Evolutionary conservation across 35 echinoderm and acorn worm species (phyloP).

Genomic region (Heliocidaris erythrogramma): DNA sequence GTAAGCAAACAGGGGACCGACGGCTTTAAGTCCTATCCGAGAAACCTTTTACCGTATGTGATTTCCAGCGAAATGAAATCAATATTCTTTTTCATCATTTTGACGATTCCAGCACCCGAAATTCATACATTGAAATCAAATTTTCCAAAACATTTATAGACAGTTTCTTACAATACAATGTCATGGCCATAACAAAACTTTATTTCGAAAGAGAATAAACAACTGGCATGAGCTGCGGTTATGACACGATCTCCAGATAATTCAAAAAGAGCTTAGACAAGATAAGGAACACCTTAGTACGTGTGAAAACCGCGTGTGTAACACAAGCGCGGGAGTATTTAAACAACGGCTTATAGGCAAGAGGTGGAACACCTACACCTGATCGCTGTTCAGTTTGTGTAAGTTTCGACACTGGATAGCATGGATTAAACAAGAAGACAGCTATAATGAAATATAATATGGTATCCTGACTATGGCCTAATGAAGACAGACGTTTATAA

Average conservation of each 20-base stretch:
- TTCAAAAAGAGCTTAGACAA: neutral
- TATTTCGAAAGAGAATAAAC: too few relatives aligned
- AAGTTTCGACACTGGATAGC: neutral
- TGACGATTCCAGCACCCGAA: too few relatives aligned
- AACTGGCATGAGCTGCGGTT: too few relatives aligned
- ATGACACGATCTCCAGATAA: neutral
- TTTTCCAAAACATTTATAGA: too few relatives aligned
- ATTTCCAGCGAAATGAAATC: too few relatives aligned
- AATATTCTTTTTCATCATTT: too few relatives aligned
- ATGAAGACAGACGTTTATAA: neutral
- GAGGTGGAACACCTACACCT: neutral
- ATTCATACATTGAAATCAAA: too few relatives aligned
- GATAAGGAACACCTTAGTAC: neutral
- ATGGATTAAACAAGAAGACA: neutral
- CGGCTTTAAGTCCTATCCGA: too few relatives aligned
- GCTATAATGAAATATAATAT: neutral
- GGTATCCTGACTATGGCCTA: neutral
- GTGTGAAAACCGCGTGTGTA: neutral
- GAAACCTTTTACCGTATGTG: too few relatives aligned
- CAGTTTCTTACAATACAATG: too few relatives aligned
- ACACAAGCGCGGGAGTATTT: neutral
- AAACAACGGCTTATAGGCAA: neutral
- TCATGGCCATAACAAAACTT: too few relatives aligned
- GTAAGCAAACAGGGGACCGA: too few relatives aligned
- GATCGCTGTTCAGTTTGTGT: neutral